phyloP scores from a whole-genome alignment of 2,113 vertebrate species.

The Melanocharis versteri region DNA sequence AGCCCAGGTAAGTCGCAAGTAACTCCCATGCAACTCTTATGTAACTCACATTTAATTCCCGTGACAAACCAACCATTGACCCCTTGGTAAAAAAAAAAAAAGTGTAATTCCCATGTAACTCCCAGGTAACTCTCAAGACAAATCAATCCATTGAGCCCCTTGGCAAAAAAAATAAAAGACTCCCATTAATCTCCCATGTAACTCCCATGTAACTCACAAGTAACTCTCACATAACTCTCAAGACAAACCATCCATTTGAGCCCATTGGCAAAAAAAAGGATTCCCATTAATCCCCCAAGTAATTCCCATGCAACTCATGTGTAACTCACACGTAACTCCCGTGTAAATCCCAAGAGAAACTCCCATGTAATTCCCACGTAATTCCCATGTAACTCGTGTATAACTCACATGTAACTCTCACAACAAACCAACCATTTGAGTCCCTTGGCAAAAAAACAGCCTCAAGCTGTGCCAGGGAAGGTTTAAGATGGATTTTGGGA shows the following conservation, averaged over 20 bases:
- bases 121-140: background rate
- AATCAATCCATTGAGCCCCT: accelerated
- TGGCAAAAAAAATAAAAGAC: background rate
- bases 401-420: background rate
- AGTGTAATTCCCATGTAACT: background rate
- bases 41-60: background rate
- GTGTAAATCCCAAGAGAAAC: background rate
- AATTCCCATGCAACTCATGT: background rate
- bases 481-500: no score
- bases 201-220: background rate
- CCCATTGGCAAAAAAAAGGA: background rate
- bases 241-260: no score
- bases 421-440: background rate
- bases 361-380: background rate
- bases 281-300: background rate
- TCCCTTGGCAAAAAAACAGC: accelerated
- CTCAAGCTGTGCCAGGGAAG: accelerated
- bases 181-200: background rate
- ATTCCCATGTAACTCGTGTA: no score
- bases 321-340: background rate
- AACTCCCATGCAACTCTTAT: background rate
- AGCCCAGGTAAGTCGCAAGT: background rate
- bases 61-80: accelerated
- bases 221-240: no score
- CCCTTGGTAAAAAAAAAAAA: background rate